Percentiles rank a stretch among this genome's conserved stretches.
Evolutionary conservation across 2,113 vertebrate genomes (phyloP).

Genomic region (Neoarius graeffei): DNA sequence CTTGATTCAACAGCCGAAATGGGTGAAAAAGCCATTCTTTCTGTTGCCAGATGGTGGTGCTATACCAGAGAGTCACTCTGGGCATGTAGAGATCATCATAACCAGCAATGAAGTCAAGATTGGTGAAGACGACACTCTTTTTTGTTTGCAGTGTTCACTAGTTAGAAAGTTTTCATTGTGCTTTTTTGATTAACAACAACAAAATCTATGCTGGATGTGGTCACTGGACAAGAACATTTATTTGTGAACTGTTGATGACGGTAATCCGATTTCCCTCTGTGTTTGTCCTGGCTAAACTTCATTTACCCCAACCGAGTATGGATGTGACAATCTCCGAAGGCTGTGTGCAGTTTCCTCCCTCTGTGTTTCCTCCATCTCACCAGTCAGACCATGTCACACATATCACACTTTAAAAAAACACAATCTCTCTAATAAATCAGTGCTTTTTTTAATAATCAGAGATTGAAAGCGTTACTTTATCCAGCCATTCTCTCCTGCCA

Average conservation of each 20-base stretch:
- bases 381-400: not conserved
- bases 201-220: not conserved
- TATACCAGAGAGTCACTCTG: too few relatives aligned
- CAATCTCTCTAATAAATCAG: not conserved
- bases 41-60: too few relatives aligned
- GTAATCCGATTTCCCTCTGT: constrained; percentile 9
- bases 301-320: not conserved
- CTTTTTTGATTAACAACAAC: not conserved
- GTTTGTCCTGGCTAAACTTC: constrained; percentile 17
- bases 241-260: not conserved
- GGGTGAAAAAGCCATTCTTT: too few relatives aligned
- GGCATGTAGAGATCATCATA: too few relatives aligned
- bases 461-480: not conserved
- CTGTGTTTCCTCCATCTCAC: constrained; percentile 21
- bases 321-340: constrained; percentile 37
- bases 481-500: not conserved
- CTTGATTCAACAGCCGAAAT: too few relatives aligned
- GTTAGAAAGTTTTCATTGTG: not conserved
- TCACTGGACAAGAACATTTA: not conserved
- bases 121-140: too few relatives aligned
- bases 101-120: too few relatives aligned
- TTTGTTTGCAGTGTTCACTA: not conserved
- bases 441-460: not conserved
- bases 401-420: not conserved
- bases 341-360: not conserved